These are phyloP conservation scores for Eupithecia centaureata DNA, from an alignment of 2,888 invertebrate species.

Conservation along the genomic window DNA sequence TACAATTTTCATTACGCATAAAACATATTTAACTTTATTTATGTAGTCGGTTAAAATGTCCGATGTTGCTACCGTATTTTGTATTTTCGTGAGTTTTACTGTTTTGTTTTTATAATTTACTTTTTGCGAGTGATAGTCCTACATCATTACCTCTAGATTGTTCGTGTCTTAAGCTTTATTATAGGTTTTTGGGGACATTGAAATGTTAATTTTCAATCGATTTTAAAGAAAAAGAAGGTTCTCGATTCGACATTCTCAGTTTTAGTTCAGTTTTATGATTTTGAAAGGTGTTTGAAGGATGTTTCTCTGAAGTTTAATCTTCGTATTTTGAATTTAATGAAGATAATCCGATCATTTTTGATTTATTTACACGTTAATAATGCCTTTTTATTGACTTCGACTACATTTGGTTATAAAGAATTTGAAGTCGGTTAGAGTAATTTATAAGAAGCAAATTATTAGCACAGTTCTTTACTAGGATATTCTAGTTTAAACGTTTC, in stretches of 20 bases:
- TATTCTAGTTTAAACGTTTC: neutral
- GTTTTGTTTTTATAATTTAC: slow-evolving; percentile 9
- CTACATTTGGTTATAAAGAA: too few relatives aligned
- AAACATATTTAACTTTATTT: slow-evolving; percentile 31
- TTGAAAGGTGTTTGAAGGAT: too few relatives aligned
- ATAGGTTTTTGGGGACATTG: neutral
- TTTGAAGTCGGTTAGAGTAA: too few relatives aligned
- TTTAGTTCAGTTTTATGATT: too few relatives aligned
- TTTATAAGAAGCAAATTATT: too few relatives aligned
- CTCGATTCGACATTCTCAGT: too few relatives aligned
- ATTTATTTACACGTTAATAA: too few relatives aligned
- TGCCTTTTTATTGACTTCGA: too few relatives aligned
- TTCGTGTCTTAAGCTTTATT: neutral
- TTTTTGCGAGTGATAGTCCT: neutral
- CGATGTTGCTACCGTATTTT: slow-evolving; percentile 6
- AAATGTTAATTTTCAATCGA: neutral
- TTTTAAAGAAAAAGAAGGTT: too few relatives aligned
- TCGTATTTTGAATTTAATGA: too few relatives aligned
- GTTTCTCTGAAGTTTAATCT: too few relatives aligned
- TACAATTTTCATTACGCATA: slow-evolving; percentile 37
- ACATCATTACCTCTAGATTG: neutral
- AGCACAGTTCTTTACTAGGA: neutral
- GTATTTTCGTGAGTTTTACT: neutral
- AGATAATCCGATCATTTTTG: too few relatives aligned
- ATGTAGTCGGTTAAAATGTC: slow-evolving; percentile 19